A percentile compares a stretch with the other conserved stretches of the same genome.
phyloP scores from a whole-genome alignment of 2,113 vertebrate species.

The Beaufortia kweichowensis region DNA sequence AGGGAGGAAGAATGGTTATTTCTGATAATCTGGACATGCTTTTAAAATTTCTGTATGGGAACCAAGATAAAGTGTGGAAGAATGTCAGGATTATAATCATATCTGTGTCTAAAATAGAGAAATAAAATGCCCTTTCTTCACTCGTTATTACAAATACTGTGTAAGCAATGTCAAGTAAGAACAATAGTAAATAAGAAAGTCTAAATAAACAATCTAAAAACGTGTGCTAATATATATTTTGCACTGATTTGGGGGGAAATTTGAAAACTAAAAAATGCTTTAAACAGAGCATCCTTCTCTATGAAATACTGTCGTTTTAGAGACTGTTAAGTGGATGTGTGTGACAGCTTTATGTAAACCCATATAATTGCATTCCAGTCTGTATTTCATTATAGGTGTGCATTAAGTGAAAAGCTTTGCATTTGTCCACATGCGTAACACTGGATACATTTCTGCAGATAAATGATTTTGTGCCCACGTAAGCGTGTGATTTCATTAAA shows the following conservation, averaged over 20 bases:
- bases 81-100: not conserved
- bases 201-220: no score
- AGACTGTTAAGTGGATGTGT: not conserved
- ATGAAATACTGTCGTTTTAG: not conserved
- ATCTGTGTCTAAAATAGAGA: no score
- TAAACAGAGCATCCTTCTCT: not conserved
- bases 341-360: constrained; percentile 5
- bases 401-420: not conserved
- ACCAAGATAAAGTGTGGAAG: constrained; percentile 1
- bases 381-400: constrained; percentile 9
- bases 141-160: no score
- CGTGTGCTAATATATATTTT: no score
- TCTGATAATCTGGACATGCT: not conserved
- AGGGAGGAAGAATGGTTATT: not conserved
- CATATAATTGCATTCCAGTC: constrained; percentile 7
- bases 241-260: no score
- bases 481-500: constrained; percentile 13
- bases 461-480: constrained; percentile 14
- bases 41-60: constrained; percentile 16
- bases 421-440: not conserved
- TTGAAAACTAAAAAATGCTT: constrained; percentile 39
- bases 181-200: no score
- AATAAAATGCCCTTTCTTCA: no score
- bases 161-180: not conserved
- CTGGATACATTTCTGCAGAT: constrained; percentile 7